Evolutionary conservation across 2,797 vertebrate genomes (phyloP).

Genomic region (Enteromius trimaculatus): DNA sequence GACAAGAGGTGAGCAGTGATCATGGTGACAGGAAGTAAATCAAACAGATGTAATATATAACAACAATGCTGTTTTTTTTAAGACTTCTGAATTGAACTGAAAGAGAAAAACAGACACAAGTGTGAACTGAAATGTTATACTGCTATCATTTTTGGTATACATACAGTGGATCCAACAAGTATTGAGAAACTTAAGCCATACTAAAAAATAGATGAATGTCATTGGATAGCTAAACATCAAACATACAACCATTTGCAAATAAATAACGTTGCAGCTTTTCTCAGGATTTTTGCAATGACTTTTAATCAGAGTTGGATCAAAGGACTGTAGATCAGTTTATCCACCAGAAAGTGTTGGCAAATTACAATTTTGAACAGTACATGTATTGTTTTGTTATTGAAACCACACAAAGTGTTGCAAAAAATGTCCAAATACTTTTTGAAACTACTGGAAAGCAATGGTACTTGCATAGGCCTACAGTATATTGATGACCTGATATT

Average conservation of each 20-base stretch:
- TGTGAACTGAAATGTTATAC: not conserved
- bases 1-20: conserved; percentile 6
- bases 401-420: not conserved
- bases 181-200: not conserved
- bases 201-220: not conserved
- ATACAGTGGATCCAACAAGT: not conserved
- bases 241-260: conserved; percentile 1
- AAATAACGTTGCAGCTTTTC: not conserved
- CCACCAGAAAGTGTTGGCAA: not conserved
- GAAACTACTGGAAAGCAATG: not conserved
- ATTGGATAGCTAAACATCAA: not conserved
- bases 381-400: not conserved
- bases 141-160: not conserved
- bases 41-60: not conserved
- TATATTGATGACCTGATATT: not conserved
- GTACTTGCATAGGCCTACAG: not conserved
- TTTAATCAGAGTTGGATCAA: not conserved
- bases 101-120: not conserved
- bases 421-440: not conserved
- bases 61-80: not conserved
- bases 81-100: not conserved
- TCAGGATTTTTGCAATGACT: not conserved
- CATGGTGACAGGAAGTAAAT: not conserved
- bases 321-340: not conserved
- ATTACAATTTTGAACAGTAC: not conserved